Conservation (phyloP, 2,113 vertebrate species). For the Myxocyprinus asiaticus region DNA sequence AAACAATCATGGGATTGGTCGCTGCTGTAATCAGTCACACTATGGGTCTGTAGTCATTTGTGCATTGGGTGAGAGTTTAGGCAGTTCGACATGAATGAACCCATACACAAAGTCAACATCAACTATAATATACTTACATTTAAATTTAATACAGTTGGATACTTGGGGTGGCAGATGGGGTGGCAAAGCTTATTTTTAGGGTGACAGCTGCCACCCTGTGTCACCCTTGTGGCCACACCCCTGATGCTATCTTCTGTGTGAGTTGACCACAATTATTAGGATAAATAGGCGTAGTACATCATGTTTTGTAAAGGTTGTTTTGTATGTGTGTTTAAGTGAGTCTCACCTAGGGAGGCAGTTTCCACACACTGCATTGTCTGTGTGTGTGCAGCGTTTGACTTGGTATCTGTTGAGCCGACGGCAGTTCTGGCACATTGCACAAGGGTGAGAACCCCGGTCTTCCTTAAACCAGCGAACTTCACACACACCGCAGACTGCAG, state of each 20-base stretch:
- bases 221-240: too few relatives aligned
- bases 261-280: background rate
- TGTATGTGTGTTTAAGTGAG: background rate
- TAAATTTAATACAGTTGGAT: too few relatives aligned
- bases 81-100: too few relatives aligned
- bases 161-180: too few relatives aligned
- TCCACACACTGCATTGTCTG: slow-evolving; percentile 73
- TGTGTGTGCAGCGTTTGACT: slow-evolving; percentile 72
- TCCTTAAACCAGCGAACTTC: slow-evolving; percentile 78
- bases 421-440: slow-evolving; percentile 79
- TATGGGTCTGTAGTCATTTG: too few relatives aligned
- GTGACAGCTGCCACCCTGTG: too few relatives aligned
- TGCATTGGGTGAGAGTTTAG: too few relatives aligned
- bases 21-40: too few relatives aligned
- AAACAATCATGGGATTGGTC: too few relatives aligned
- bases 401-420: slow-evolving; percentile 76
- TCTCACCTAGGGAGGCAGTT: slow-evolving; percentile 79
- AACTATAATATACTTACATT: too few relatives aligned
- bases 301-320: background rate
- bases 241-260: background rate
- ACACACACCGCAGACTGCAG: slow-evolving; percentile 69
- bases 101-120: too few relatives aligned
- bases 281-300: background rate
- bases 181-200: too few relatives aligned
- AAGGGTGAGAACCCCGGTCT: slow-evolving; percentile 75